Base-by-base conservation (phyloP, 2,113 vertebrate species). In the Limnothrissa miodon region DNA sequence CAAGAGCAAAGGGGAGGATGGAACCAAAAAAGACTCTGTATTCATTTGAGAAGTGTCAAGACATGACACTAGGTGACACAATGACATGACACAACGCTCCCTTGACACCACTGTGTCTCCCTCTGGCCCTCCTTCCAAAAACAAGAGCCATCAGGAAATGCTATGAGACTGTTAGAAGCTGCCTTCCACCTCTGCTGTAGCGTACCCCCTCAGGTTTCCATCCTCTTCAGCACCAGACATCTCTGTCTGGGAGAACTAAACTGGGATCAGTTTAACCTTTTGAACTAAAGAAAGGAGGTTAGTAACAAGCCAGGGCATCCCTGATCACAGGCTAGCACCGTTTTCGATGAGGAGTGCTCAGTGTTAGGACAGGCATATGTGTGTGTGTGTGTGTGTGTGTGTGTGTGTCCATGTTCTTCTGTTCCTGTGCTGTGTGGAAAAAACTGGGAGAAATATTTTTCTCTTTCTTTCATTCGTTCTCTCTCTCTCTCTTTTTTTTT, bases 1-100 rank as follows among this genome's bases (percentile, higher is more conserved):
- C 79, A 83, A 78, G 39, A 83, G 90, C 82, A 94, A 93, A 81
- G 92, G 94, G 62, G 95, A 95, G 0, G 96, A 96, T 88, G 96
- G 96, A 88, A 92, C 90, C 8, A 95, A 96, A 78, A 97, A 95
- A 94, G 95, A 97, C 85, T 96, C 96, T 94, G 96, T 97, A 94
- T 96, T 96, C 93, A 93, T 96, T 92, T 97, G 89, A 83, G 21
- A 36, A n/a, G n/a, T n/a, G n/a, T n/a, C n/a, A n/a, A n/a, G n/a
- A n/a, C n/a, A n/a, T n/a, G n/a, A n/a, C n/a, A n/a, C n/a, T n/a
- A n/a, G n/a, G n/a, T n/a, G n/a, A n/a, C n/a, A n/a, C n/a, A n/a
- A n/a, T n/a, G n/a, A 5, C 59, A 74, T 39, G 19, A 45, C 17
- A 3, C 39, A n/a, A 48, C 13, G 48, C 59, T 81, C 9, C 2